Percentiles rank a stretch among this genome's conserved stretches.
Conservation (phyloP, 2,797 vertebrate genomes). For the Sphenodon punctatus region DNA sequence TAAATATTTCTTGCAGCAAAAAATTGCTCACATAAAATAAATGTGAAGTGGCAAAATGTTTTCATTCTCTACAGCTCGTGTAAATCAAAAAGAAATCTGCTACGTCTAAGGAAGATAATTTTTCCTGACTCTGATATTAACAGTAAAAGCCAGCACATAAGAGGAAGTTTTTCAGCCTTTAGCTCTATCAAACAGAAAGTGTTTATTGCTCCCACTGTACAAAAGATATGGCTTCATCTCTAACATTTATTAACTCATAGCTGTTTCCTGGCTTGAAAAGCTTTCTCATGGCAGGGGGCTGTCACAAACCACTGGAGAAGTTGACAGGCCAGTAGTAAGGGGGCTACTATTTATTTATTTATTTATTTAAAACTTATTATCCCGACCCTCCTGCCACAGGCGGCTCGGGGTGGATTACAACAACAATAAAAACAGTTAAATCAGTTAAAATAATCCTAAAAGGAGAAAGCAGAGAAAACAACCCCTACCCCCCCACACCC, state of each 20-base stretch:
- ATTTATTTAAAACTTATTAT: too few relatives aligned
- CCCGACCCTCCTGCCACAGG: too few relatives aligned
- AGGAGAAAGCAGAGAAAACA: too few relatives aligned
- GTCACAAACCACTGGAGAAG: too few relatives aligned
- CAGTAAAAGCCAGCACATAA: not conserved
- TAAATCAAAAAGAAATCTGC: slow-evolving; percentile 1
- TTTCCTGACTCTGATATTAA: not conserved
- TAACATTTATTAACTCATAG: not conserved
- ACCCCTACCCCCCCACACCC: too few relatives aligned
- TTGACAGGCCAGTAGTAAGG: too few relatives aligned
- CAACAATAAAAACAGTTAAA: too few relatives aligned
- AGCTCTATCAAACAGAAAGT: not conserved
- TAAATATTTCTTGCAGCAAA: slow-evolving; percentile 30
- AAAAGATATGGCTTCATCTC: not conserved
- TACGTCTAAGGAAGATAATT: not conserved
- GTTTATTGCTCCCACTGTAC: not conserved
- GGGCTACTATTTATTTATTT: too few relatives aligned
- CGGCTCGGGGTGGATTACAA: too few relatives aligned
- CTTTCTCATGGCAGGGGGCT: too few relatives aligned
- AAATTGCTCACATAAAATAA: slow-evolving; percentile 8
- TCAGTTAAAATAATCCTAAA: too few relatives aligned
- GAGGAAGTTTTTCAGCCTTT: not conserved
- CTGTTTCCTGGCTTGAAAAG: not conserved
- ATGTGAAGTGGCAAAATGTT: not conserved
- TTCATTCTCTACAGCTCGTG: slow-evolving; percentile 14